Evolutionary conservation across 2,888 invertebrate genomes (phyloP), one percentile per base, ranked within the genome.

Genomic region (Apeira syringaria): DNA sequence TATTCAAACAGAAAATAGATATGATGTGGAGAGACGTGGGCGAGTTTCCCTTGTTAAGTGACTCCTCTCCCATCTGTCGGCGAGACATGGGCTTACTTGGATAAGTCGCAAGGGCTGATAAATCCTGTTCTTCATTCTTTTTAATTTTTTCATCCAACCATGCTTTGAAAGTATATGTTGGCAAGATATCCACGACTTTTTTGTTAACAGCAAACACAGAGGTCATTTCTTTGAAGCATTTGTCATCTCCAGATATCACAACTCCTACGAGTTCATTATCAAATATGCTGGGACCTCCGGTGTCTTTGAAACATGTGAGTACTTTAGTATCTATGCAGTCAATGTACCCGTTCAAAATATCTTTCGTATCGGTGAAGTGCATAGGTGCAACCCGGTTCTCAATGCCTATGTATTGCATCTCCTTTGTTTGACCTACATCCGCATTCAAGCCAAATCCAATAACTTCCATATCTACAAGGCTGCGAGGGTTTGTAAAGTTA

Each of bases 301-400:
- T 62, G 39, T 89, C 88, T 65, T 65, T 83, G 50, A 81, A 89
- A 61, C 88, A 89, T 1, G 80, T 80, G 1, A 53, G 41, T n/a
- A 80, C 63, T 59, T 83, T 87, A 0, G 85, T 82, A 36, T 87
- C 84, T 12, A 87, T 64, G 43, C 88, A 89, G 48, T 87, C 88
- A 53, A 87, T 69, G 53, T 67, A 84, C 6, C 66, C 75, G 10
- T 5, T 33, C 35, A 33, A 8, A 28, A 44, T 10, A 10, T 51
- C 47, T 27, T 43, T 43, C n/a, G 46, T 7, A 25, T 52, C 50
- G 5, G 47, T 12, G 3, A 36, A 2, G 8, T 29, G 25, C 1
- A 11, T 3, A 22, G 41, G 37, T 24, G 24, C 53, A 10, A 56
- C 49, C 20, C 81, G 64, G 42, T 66, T 65, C 58, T 88, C 86